Evolutionary conservation across 2,797 vertebrate genomes (phyloP), one percentile per base, ranked within the genome.

Genomic region (Propithecus deckenii): DNA sequence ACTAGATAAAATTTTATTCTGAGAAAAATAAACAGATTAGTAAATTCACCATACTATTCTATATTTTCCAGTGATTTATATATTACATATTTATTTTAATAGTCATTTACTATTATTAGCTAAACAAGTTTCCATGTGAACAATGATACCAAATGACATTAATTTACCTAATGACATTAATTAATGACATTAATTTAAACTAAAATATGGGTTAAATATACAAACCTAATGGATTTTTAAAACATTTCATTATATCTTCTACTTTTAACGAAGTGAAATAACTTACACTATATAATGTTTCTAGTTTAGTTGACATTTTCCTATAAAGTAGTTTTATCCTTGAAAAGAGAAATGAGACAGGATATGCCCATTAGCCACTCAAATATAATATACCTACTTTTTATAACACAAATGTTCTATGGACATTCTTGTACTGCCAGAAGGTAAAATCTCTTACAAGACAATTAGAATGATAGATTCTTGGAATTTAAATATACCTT

Each of bases 101-200:
- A 86, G n/a, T 65, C 76, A 9, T 90, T 95, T 89, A 78, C 48
- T 76, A 9, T 79, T 76, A 74, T 94, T 87, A 86, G 80, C 43
- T 89, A 55, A 94, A 87, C 17, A 80, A 69, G 22, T 89, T 96
- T 28, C 67, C 32, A 57, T 92, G 28, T 78, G 91, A 87, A 92
- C 30, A 95, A 22, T 89, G 52, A 74, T 48, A 90, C 12, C 43
- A 48, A 90, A 71, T 65, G 50, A 8, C 14, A 67, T 92, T 83
- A 84, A 86, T 18, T 92, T 80, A 86, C 41, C 14, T 76, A 87
- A 89, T 93, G 80, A 85, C 79, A 84, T 85, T 78, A 93, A 57
- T 63, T 93, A 91, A 89, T 79, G 52, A 52, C 30, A 46, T 84
- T 76, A 86, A 91, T 75, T 97, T 86, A 97, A 90, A 72, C 35